phyloP scores from a whole-genome alignment of 2,113 vertebrate genomes.

The Nestor notabilis region DNA sequence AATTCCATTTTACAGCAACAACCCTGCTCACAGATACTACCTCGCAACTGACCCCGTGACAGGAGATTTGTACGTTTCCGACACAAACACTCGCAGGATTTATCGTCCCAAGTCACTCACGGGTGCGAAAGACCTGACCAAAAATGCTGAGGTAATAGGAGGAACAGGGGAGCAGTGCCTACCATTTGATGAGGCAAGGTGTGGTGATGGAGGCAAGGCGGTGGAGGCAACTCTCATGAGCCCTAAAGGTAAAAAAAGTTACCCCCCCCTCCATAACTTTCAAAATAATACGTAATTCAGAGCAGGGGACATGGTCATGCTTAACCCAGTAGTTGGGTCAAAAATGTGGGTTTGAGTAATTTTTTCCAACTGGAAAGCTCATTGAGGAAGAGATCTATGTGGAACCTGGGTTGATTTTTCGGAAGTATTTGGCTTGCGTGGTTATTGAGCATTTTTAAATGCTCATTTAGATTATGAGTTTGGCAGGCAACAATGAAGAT shows the following conservation, averaged over 20 bases:
- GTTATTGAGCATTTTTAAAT: conserved; percentile 25
- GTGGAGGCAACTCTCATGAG: conserved; percentile 93
- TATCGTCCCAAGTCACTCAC: conserved; percentile 87
- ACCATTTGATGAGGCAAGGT: conserved; percentile 94
- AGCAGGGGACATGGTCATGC: background rate
- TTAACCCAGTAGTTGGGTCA: background rate
- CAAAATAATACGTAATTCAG: background rate
- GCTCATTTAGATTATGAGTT: background rate
- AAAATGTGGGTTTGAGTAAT: background rate
- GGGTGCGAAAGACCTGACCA: conserved; percentile 86
- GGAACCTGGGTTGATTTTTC: background rate
- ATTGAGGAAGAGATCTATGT: background rate
- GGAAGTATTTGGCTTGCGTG: background rate
- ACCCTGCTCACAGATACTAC: conserved; percentile 96
- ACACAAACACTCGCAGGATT: conserved; percentile 95
- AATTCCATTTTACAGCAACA: conserved; percentile 84
- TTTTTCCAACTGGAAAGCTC: background rate
- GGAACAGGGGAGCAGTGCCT: conserved; percentile 96
- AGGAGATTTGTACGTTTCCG: conserved; percentile 92
- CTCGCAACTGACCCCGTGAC: conserved; percentile 91
- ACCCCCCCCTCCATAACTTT: background rate
- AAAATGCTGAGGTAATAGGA: conserved; percentile 90
- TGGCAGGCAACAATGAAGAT: background rate
- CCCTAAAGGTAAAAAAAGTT: conserved; percentile 88
- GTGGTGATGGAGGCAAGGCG: conserved; percentile 94